Base-by-base conservation (phyloP, 2,113 vertebrate genomes). In the Silurus asotus region DNA sequence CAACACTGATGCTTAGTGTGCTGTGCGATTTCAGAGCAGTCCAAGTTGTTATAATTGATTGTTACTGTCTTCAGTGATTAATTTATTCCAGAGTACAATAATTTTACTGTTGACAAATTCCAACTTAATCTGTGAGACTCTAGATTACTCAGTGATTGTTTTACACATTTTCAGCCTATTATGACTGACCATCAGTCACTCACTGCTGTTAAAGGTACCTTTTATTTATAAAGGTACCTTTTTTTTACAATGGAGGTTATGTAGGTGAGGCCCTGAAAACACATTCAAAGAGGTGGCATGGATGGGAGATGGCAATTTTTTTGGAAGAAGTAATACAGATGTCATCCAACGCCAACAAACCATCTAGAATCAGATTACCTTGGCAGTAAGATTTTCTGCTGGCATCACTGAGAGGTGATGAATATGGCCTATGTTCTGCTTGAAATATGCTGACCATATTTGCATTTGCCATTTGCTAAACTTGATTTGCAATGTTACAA, bases 331-430 rank as follows among this genome's bases (percentile, higher is more conserved):
- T 88, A 88, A 93, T 92, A 88, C 94, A 95, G 94, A 94, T 95
- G 94, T 92, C 92, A 85, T 84, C 88, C 93, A 94, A 93, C 92
- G 92, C 93, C 93, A 93, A 93, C 92, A 91, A 88, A 89, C 92
- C 92, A 92, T 92, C 91, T 94, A 91, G 94, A 95, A 96, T 95
- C 93, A 91, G 94, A 94, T 95, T 96, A 95, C 92, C 88, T 87
- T 94, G 94, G 94, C 94, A 90, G 61, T 23, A 77, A 87, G 89
- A 93, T 92, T 88, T 93, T 90, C 88, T 90, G 92, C 91, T 94
- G 94, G 94, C 93, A 93, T 91, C 90, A 91, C 87, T 49, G 83
- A 90, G 89, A 92, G 90, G 89, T 90, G 90, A 85, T 90, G 89
- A 90, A 91, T 92, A 92, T 87, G 86, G 87, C 86, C 85, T 87